A percentile compares a stretch with the other conserved stretches of the same genome.
These are phyloP conservation scores for Athrips mouffetella DNA, from an alignment of 2,888 invertebrate genomes.

Conservation along the genomic window DNA sequence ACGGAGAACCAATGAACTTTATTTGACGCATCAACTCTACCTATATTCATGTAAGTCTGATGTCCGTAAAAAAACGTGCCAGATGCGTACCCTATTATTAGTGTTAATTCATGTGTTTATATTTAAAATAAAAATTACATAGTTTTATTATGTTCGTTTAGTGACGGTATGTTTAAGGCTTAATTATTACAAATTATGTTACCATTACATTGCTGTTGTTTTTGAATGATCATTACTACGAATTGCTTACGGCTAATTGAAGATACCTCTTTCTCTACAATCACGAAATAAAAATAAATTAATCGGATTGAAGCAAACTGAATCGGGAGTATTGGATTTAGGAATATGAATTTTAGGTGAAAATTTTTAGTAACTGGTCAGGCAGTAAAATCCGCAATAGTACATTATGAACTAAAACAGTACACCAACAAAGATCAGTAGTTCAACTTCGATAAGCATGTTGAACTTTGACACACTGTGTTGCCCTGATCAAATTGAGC, in stretches of 20 bases:
- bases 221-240: neutral
- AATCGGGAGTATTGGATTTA: too few species aligned
- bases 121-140: conserved; percentile 27
- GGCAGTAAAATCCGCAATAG: neutral
- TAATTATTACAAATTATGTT: neutral
- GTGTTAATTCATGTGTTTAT: conserved; percentile 42
- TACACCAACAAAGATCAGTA: too few species aligned
- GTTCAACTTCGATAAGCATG: too few species aligned
- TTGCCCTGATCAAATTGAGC: neutral
- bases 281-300: neutral
- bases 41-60: conserved; percentile 19
- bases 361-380: too few species aligned
- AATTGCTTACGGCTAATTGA: neutral
- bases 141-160: conserved; percentile 3
- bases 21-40: too few species aligned
- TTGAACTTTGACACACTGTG: neutral
- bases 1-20: neutral
- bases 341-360: too few species aligned
- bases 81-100: conserved; percentile 45
- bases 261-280: too few species aligned
- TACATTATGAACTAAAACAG: neutral
- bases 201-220: neutral
- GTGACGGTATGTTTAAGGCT: neutral
- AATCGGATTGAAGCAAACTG: neutral
- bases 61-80: conserved; percentile 29